Evolutionary conservation across 2,797 vertebrate species (phyloP).

Genomic region (Echeneis naucrates): DNA sequence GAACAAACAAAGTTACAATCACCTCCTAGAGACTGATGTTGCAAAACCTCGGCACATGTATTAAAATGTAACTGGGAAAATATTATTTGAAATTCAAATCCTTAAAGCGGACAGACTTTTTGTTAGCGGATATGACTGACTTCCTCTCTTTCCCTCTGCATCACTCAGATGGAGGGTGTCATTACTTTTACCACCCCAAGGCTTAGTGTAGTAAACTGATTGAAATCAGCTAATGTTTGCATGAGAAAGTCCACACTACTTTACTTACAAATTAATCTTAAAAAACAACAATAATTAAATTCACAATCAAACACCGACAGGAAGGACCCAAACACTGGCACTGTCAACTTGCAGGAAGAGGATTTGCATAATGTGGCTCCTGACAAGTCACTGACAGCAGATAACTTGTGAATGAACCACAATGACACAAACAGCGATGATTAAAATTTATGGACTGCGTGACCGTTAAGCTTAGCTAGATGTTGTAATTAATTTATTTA

Average conservation of each 20-base stretch:
- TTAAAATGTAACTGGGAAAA: neutral
- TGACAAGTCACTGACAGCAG: constrained; percentile 60
- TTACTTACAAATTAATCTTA: constrained; percentile 66
- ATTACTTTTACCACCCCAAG: constrained; percentile 49
- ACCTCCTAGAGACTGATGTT: neutral
- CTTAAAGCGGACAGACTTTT: too few relatives aligned
- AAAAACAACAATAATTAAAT: constrained; percentile 67
- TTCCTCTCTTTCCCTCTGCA: neutral
- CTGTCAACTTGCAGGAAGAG: constrained; percentile 54
- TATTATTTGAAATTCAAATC: too few relatives aligned
- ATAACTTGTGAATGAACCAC: constrained; percentile 63
- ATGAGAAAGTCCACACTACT: constrained; percentile 56
- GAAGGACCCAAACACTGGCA: constrained; percentile 40
- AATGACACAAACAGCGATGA: constrained; percentile 54
- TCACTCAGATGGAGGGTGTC: constrained; percentile 30
- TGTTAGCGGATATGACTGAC: constrained; percentile 23
- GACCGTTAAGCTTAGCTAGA: constrained; percentile 65
- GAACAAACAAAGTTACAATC: neutral
- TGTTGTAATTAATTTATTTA: constrained; percentile 65
- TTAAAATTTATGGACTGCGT: constrained; percentile 59
- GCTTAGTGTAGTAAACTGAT: constrained; percentile 66
- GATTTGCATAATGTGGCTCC: constrained; percentile 62
- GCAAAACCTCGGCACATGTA: neutral
- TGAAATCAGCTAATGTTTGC: constrained; percentile 59
- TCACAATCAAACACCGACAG: constrained; percentile 59